phyloP scores from a whole-genome alignment of 1,140 invertebrate genomes.

The Bombus balteatus region DNA sequence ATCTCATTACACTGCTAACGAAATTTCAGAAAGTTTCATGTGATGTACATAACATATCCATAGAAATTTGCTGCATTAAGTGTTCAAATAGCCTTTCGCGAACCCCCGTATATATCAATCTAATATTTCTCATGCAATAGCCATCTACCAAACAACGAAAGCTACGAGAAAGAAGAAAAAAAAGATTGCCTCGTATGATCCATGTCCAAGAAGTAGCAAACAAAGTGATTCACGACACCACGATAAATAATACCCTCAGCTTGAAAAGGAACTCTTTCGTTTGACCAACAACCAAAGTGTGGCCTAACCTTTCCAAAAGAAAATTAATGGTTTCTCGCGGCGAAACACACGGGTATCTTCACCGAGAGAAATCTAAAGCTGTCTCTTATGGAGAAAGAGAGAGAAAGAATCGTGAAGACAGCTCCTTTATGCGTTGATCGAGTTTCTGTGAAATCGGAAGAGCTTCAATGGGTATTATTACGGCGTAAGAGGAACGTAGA shows the following conservation, averaged over 20 bases:
- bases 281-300: conserved; percentile 13
- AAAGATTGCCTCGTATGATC: neutral
- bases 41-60: no score
- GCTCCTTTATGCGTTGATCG: conserved; percentile 35
- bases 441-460: conserved; percentile 40
- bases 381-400: neutral
- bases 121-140: neutral
- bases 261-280: neutral
- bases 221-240: neutral
- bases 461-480: conserved; percentile 59
- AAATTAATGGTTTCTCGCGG: conserved; percentile 28
- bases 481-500: conserved; percentile 39
- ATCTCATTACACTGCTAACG: no score
- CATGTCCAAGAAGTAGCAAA: neutral
- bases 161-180: neutral
- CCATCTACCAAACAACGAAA: neutral
- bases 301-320: neutral
- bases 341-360: conserved; percentile 8
- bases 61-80: no score
- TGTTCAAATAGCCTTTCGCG: no score
- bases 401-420: neutral
- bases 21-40: no score
- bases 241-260: neutral
- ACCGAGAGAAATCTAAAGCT: neutral
- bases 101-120: neutral